Evolutionary conservation across 2,888 invertebrate genomes (phyloP).

Genomic region (Leptinotarsa peninsularis): DNA sequence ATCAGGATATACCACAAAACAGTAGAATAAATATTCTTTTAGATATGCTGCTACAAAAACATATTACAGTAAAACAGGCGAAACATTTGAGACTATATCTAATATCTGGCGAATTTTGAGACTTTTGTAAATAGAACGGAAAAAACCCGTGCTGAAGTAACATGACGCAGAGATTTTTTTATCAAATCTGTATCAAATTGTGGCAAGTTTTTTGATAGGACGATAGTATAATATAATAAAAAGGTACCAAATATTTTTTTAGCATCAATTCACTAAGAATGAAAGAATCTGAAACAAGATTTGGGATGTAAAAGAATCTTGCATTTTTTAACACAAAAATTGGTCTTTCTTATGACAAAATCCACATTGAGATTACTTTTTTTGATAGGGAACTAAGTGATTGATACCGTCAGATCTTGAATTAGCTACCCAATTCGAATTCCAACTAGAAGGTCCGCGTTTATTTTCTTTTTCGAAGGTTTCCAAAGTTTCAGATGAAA

Average conservation of each 20-base stretch:
- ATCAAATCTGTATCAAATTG: not conserved
- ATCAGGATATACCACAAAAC: too few species aligned
- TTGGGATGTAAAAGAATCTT: not conserved
- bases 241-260: not conserved
- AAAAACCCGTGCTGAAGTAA: too few species aligned
- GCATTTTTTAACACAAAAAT: conserved; percentile 6
- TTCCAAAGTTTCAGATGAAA: not conserved
- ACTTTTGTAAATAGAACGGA: too few species aligned
- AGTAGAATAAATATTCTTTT: too few species aligned
- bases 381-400: not conserved
- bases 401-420: not conserved
- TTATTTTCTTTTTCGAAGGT: not conserved
- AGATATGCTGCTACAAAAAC: too few species aligned
- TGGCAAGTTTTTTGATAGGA: conserved; percentile 1
- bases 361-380: conserved; percentile 2
- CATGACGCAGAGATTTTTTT: too few species aligned
- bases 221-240: not conserved
- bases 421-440: not conserved
- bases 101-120: too few species aligned
- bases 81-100: too few species aligned
- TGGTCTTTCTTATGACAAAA: conserved; percentile 7
- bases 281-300: not conserved
- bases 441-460: not conserved
- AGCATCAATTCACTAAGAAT: not conserved
- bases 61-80: too few species aligned